Percentiles rank a stretch among this genome's conserved stretches.
These are phyloP conservation scores for Rotaria sp. DNA, from an alignment of 2,888 invertebrate species.

Conservation along the genomic window DNA sequence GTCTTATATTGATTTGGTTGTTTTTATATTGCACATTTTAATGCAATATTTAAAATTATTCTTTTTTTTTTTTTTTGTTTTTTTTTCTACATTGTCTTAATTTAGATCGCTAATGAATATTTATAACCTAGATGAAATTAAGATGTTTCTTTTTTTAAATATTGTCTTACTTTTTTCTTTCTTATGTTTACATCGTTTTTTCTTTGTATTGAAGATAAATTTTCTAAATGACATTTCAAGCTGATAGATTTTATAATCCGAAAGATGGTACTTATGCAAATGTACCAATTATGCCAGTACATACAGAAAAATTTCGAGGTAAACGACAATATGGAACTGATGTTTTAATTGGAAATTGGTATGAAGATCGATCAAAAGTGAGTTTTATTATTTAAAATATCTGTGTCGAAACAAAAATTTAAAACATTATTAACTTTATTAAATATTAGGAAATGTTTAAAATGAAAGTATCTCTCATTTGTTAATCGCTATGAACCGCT, in stretches of 20 bases:
- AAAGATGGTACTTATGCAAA: conserved; percentile 1
- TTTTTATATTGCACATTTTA: not conserved
- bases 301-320: not conserved
- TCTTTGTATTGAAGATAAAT: not conserved
- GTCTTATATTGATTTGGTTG: not conserved
- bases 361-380: conserved; percentile 21
- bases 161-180: not conserved
- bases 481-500: no score
- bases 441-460: no score
- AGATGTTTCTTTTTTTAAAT: not conserved
- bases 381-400: not conserved
- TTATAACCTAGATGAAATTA: not conserved
- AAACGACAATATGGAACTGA: not conserved
- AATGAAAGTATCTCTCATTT: no score
- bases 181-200: no score
- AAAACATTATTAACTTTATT: not conserved
- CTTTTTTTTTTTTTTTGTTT: not conserved
- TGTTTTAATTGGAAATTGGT: not conserved
- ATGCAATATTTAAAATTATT: not conserved
- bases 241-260: not conserved
- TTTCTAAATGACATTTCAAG: not conserved
- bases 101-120: not conserved
- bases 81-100: not conserved
- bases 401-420: not conserved
- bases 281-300: not conserved